A percentile compares a stretch with the other conserved stretches of the same genome.
Evolutionary conservation across 2,888 invertebrate genomes (phyloP).

Genomic region (Auanema sp.): DNA sequence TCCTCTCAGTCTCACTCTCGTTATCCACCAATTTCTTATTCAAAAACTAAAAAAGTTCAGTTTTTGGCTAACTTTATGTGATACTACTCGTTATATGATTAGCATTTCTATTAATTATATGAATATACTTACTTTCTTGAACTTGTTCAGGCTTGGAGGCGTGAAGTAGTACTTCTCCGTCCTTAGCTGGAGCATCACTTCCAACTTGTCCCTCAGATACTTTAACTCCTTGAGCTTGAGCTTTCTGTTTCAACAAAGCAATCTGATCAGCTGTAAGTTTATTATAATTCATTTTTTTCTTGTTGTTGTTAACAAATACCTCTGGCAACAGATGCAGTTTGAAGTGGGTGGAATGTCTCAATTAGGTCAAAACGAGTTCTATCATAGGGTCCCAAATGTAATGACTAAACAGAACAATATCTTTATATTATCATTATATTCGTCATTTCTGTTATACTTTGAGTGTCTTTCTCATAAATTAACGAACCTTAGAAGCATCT

Average conservation of each 20-base stretch:
- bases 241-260: slow-evolving; percentile 18
- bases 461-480: neutral
- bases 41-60: slow-evolving; percentile 1
- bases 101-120: neutral
- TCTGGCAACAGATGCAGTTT: slow-evolving; percentile 35
- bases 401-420: slow-evolving; percentile 25
- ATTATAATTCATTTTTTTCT: slow-evolving; percentile 1
- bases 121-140: slow-evolving; percentile 34
- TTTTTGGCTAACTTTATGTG: neutral
- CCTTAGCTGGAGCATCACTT: slow-evolving; percentile 25
- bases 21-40: neutral
- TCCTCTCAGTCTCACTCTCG: slow-evolving; percentile 2
- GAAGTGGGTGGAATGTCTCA: slow-evolving; percentile 43
- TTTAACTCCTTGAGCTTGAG: slow-evolving; percentile 18
- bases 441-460: neutral
- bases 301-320: slow-evolving; percentile 19
- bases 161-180: slow-evolving; percentile 23
- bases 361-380: slow-evolving; percentile 41
- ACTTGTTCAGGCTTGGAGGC: slow-evolving; percentile 15
- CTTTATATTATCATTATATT: neutral
- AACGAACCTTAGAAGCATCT: slow-evolving; percentile 17
- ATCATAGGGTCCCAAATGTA: slow-evolving; percentile 43
- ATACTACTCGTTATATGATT: neutral
- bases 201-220: slow-evolving; percentile 27
- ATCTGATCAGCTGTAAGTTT: slow-evolving; percentile 30